A percentile compares a stretch with the other conserved stretches of the same genome.
Conservation (phyloP, 2,888 invertebrate genomes). For the Melanargia galathea region DNA sequence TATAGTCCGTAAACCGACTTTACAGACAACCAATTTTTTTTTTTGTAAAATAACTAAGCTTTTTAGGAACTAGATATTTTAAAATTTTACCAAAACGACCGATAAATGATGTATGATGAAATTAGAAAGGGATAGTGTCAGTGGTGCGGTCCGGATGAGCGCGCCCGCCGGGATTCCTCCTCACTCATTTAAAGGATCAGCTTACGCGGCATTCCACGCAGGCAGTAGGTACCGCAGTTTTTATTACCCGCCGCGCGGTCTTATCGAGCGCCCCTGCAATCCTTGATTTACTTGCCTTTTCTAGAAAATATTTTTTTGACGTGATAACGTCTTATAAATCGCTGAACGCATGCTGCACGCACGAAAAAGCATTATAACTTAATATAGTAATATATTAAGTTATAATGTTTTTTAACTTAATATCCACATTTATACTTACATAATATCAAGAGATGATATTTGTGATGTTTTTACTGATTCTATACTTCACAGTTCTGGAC, state of each 20-base stretch:
- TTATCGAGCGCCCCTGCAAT: constrained; percentile 43
- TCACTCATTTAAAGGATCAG: constrained; percentile 69
- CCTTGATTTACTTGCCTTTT: constrained; percentile 41
- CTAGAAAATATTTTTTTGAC: constrained; percentile 46
- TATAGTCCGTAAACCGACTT: too few species aligned
- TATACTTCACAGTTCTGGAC: neutral
- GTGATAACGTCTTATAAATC: too few species aligned
- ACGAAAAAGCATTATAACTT: too few species aligned
- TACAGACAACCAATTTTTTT: too few species aligned
- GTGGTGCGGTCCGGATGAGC: constrained; percentile 73
- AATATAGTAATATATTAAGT: too few species aligned
- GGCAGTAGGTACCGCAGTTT: constrained; percentile 56
- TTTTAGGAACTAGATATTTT: too few species aligned
- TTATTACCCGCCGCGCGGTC: constrained; percentile 54
- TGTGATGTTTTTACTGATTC: neutral
- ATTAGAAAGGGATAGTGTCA: constrained; percentile 52
- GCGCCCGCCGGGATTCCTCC: constrained; percentile 59
- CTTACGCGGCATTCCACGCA: constrained; percentile 68
- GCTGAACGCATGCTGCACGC: too few species aligned
- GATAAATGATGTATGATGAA: too few species aligned
- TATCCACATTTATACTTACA: neutral
- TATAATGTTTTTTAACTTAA: too few species aligned
- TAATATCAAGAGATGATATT: neutral
- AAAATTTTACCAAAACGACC: too few species aligned
- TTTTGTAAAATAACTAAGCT: too few species aligned